These are phyloP conservation scores for Macrotis lagotis DNA, from an alignment of 2,113 vertebrate species.

Conservation along the genomic window DNA sequence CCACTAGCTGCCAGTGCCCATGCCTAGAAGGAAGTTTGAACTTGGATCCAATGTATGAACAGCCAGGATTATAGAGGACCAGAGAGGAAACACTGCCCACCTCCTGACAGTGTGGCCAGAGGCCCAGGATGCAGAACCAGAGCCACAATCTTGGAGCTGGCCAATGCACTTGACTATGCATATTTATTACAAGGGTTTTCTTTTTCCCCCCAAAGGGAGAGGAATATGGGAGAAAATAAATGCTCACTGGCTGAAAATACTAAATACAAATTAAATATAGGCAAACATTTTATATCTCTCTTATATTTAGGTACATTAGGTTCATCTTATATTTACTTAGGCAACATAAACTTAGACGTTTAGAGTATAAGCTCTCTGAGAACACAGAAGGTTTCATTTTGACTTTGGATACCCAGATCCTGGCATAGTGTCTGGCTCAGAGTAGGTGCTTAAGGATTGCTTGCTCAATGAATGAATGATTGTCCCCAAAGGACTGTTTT, in stretches of 20 bases:
- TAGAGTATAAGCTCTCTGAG: neutral
- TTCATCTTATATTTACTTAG: neutral
- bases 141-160: neutral
- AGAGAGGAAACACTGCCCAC: too few species aligned
- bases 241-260: neutral
- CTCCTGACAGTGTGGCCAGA: neutral
- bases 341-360: too few species aligned
- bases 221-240: neutral
- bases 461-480: neutral
- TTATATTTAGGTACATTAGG: too few species aligned
- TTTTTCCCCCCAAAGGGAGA: neutral
- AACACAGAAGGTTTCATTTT: neutral
- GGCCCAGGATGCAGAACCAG: neutral
- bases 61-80: neutral
- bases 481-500: neutral
- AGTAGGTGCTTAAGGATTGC: neutral
- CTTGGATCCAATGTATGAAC: neutral
- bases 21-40: neutral
- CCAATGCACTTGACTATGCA: neutral
- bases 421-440: too few species aligned
- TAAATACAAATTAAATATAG: neutral
- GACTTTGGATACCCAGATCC: neutral
- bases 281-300: neutral
- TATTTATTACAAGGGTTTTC: neutral
- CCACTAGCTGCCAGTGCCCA: neutral